phyloP scores from a whole-genome alignment of 2,113 vertebrate genomes.

The Pluvialis apricaria region DNA sequence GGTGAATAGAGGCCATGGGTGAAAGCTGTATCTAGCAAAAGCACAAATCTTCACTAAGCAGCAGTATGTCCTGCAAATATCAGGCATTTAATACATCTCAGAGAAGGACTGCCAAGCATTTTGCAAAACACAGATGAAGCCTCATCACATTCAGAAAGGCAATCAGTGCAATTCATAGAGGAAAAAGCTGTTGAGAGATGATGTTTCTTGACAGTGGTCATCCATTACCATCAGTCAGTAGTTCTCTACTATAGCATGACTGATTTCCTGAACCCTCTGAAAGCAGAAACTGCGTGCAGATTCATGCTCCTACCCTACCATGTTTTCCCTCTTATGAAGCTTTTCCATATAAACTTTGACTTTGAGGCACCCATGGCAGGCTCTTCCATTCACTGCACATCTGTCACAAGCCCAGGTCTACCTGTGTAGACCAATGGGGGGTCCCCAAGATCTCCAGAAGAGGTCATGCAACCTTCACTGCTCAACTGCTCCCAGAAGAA shows the following conservation, averaged over 20 bases:
- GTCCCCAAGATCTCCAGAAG: background rate
- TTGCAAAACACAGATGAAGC: background rate
- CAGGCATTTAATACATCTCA: background rate
- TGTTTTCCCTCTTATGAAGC: background rate
- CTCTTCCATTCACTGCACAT: background rate
- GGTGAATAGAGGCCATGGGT: background rate
- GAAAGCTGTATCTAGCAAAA: background rate
- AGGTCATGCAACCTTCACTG: background rate
- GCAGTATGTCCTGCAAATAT: background rate
- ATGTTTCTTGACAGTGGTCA: background rate
- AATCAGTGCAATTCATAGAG: background rate
- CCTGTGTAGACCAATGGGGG: background rate
- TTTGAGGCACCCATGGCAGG: background rate
- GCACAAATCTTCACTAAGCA: background rate
- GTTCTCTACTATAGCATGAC: background rate
- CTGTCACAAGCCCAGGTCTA: background rate
- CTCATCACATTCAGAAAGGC: background rate
- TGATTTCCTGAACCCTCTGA: background rate
- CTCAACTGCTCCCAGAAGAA: background rate
- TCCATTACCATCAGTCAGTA: background rate
- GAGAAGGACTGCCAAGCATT: background rate
- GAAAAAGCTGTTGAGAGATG: background rate
- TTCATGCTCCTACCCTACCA: background rate
- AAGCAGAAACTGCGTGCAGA: background rate
- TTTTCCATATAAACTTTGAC: background rate